Conservation (phyloP, 2,888 invertebrate genomes). For the Platycheirus rosarum region DNA sequence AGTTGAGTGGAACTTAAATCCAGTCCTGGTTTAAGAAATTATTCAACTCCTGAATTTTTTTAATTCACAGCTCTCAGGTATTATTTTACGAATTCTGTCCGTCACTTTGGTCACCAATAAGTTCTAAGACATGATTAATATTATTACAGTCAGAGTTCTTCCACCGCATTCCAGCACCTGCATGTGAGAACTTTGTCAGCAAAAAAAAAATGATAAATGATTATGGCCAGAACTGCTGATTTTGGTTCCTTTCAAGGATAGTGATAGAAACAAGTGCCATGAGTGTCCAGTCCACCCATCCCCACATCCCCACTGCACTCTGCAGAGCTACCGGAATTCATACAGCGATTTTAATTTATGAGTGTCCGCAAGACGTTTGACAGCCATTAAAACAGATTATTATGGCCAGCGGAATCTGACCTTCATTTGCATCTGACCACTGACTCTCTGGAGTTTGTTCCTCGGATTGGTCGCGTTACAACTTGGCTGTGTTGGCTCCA, state of each 20-base stretch:
- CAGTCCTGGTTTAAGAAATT: too few relatives aligned
- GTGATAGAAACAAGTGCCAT: not conserved
- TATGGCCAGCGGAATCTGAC: slow-evolving; percentile 70
- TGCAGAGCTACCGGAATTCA: slow-evolving; percentile 65
- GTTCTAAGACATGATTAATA: too few relatives aligned
- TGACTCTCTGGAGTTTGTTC: slow-evolving; percentile 9
- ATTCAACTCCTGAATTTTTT: too few relatives aligned
- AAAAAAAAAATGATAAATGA: not conserved
- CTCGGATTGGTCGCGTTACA: slow-evolving; percentile 34
- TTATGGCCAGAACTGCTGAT: not conserved
- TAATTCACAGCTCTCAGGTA: too few relatives aligned
- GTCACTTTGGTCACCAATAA: too few relatives aligned
- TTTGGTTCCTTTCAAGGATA: not conserved
- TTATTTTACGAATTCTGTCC: too few relatives aligned
- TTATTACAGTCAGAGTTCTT: too few relatives aligned
- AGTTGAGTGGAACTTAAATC: too few relatives aligned
- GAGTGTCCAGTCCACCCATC: not conserved
- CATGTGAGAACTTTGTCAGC: not conserved
- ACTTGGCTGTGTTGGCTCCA: slow-evolving; percentile 2
- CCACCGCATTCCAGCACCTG: not conserved
- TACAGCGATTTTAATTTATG: slow-evolving; percentile 62
- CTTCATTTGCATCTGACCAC: slow-evolving; percentile 50
- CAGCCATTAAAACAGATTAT: slow-evolving; percentile 73
- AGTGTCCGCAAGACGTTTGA: slow-evolving; percentile 63
- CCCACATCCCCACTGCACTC: too few relatives aligned